Evolutionary conservation across 1,140 invertebrate species (phyloP), one percentile per base, ranked within the genome.

Genomic region (Drosophila ercepeae): DNA sequence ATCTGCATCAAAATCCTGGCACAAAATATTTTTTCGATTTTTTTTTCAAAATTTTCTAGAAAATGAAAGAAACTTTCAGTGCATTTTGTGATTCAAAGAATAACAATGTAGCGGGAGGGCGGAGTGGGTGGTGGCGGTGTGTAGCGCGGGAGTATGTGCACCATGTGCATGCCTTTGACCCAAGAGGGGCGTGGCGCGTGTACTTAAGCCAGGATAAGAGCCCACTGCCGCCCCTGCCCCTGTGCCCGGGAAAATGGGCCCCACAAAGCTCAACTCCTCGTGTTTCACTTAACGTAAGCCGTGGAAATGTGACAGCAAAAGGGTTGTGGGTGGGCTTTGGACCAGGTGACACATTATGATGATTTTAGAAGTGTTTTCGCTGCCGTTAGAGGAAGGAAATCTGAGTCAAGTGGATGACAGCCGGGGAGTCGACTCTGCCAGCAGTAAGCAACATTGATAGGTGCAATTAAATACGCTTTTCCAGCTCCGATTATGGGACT

Each of bases 241-340:
- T 11, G 18, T 19, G 14, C 16, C 16, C 41, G 0, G 7, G 18
- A 21, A 21, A 29, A 29, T 41, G 44, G 58, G 13, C 14, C 1
- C 58, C 29, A 42, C 58, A 65, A 44, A 67, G 60, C 34, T 29
- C 25, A 50, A 65, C 63, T 65, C 27, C 36, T 65, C 59, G 63
- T 65, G 63, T 50, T 65, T 65, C 59, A 65, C 34, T 52, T 65
- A 67, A 23, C 36, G 60, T 65, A 52, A 67, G 63, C 45, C 60
- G 18, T 4, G 19, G 19, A 27, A 48, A 14, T 48, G 45, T 27
- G 13, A 7, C 45, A 25, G 45, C 45, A 14, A 46, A 46, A 46
- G 21, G n/a, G 44, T 4, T 16, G 9, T 16, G 7, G 4, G 11
- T 2, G 11, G 16, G 21, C 29, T 5, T 8, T 25, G 45, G 27